Evolutionary conservation across 2,797 vertebrate genomes (phyloP).

Genomic region (Danio choprae): DNA sequence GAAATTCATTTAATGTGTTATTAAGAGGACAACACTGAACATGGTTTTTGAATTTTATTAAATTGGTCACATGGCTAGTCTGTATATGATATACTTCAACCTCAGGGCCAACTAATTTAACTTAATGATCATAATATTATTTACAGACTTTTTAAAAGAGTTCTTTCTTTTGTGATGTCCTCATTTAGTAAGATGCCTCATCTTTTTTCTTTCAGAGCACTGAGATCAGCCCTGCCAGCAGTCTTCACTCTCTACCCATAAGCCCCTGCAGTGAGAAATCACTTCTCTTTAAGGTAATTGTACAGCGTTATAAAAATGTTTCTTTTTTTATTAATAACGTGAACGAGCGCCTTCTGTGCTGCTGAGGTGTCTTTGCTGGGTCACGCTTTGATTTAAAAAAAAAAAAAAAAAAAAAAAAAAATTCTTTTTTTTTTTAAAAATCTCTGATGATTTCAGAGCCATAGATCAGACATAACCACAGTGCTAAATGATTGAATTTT

Average conservation of each 20-base stretch:
- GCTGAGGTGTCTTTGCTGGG: conserved; percentile 16
- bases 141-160: not conserved
- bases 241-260: conserved; percentile 91
- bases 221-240: conserved; percentile 92
- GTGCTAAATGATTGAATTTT: conserved; percentile 19
- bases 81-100: not conserved
- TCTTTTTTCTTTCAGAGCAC: conserved; percentile 82
- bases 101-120: not conserved
- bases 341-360: conserved; percentile 3
- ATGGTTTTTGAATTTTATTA: too few species aligned
- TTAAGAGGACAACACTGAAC: too few species aligned
- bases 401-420: too few species aligned
- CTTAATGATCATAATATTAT: not conserved
- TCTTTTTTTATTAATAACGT: conserved; percentile 1
- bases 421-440: conserved; percentile 22
- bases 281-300: conserved; percentile 88
- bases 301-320: conserved; percentile 18
- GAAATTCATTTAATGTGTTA: too few species aligned
- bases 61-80: too few species aligned
- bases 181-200: conserved; percentile 39
- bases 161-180: conserved; percentile 18
- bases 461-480: conserved; percentile 8
- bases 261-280: conserved; percentile 94
- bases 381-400: conserved; percentile 30
- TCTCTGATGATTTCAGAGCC: conserved; percentile 30